phyloP scores from a whole-genome alignment of 2,888 invertebrate species.

The Antheraea yamamai region DNA sequence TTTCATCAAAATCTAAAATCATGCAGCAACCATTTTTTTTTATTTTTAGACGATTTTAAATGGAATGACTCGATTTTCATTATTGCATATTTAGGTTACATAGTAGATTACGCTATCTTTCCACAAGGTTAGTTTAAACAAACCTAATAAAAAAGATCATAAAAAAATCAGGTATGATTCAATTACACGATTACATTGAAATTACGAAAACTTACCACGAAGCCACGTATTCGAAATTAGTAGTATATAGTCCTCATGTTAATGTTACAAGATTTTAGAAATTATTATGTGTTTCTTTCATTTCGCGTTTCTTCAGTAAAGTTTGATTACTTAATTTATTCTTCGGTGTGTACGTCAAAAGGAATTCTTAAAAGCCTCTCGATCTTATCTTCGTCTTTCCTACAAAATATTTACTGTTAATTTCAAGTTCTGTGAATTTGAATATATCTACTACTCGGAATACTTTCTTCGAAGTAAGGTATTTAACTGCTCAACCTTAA shows the following conservation, averaged over 20 bases:
- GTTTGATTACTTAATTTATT: constrained; percentile 66
- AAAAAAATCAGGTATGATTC: background rate
- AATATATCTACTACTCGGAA: background rate
- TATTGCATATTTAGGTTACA: background rate
- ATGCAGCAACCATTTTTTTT: no score
- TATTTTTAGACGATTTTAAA: no score
- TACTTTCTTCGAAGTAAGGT: background rate
- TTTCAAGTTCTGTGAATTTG: background rate
- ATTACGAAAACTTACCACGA: background rate
- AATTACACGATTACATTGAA: background rate
- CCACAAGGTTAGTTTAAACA: background rate
- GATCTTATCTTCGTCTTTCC: constrained; percentile 24
- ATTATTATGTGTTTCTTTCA: constrained; percentile 25
- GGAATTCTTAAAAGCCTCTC: constrained; percentile 37
- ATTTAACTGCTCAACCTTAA: no score
- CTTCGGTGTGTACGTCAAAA: constrained; percentile 54
- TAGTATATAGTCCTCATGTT: background rate
- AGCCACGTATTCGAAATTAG: background rate
- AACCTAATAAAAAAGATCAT: background rate
- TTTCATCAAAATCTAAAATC: no score
- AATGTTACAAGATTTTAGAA: constrained; percentile 7
- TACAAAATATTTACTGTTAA: background rate
- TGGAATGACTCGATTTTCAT: no score
- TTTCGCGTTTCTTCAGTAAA: constrained; percentile 45
- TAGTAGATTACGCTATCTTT: background rate